Evolutionary conservation across 2,797 vertebrate genomes (phyloP), one percentile per base, ranked within the genome.

Genomic region (Siniperca undulata): DNA sequence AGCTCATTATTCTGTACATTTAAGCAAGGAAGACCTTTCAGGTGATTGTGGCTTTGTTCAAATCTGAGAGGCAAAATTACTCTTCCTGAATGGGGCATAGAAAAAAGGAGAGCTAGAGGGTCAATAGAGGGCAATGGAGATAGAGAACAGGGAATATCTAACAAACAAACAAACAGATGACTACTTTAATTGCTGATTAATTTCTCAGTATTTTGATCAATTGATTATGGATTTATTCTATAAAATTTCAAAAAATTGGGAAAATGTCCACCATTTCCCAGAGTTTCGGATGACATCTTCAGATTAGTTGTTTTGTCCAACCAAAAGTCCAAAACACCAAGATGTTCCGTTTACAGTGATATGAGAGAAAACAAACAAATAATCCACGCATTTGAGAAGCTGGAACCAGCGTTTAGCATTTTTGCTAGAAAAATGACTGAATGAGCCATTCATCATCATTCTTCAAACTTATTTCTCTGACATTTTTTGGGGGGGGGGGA

Each of bases 1-100:
- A 53, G 61, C 73, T 83, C 77, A 81, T 91, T 91, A 80, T 78
- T 78, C 62, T 86, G 53, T 69, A 68, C 77, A 56, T 84, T 70
- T 61, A 61, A 48, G 62, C 48, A 52, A 80, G 70, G 40, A 74
- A 71, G 71, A 91, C 78, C 84, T 89, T 81, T 86, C 30, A 62
- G 68, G 66, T 74, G 80, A 68, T 60, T 70, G 59, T 52, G 38
- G 72, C 84, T 90, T 88, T 90, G 80, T 89, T 73, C 60, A 76
- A 78, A 65, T 72, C 53, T 55, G 17, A 82, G 36, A 75, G 60
- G 38, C 40, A 56, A 79, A 84, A 72, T 84, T 61, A 62, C 55
- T 86, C 61, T 73, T 30, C 16, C 62, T 86, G 65, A 89, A 71
- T 70, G 50, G 68, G 71, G 55, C 55, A 56, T 40, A 22, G 42